Conservation (phyloP, 2,113 vertebrate genomes). For the Equus quagga region DNA sequence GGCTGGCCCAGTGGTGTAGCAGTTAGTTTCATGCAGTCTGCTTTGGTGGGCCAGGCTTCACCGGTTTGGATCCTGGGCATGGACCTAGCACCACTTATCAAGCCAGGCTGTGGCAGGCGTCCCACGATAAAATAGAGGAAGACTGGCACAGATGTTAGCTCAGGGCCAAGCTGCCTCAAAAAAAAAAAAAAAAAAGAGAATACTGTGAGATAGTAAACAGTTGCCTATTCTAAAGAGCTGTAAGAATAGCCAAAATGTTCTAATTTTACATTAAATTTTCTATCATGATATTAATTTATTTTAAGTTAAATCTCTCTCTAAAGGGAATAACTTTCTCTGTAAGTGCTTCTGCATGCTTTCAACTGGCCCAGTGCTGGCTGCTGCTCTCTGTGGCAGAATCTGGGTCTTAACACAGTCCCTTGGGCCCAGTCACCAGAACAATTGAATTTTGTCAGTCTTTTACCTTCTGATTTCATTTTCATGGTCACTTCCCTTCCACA, state of each 20-base stretch:
- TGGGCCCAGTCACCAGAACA: background rate
- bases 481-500: background rate
- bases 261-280: background rate
- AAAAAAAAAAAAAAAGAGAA: background rate
- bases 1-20: too few relatives aligned
- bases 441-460: background rate
- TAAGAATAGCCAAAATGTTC: background rate
- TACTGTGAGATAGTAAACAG: background rate
- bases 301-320: background rate
- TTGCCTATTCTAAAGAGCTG: background rate
- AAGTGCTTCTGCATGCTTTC: background rate
- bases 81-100: too few relatives aligned
- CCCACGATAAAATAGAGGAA: too few relatives aligned
- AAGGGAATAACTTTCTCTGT: background rate
- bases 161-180: too few relatives aligned
- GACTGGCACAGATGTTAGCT: too few relatives aligned
- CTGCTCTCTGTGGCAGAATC: background rate
- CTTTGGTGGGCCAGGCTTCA: too few relatives aligned
- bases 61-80: too few relatives aligned
- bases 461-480: background rate
- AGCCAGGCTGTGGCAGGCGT: too few relatives aligned
- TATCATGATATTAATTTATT: background rate
- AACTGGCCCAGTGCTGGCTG: rapidly evolving
- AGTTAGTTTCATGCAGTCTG: too few relatives aligned
- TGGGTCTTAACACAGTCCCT: background rate